Base-by-base conservation (phyloP, 23 tunicate genomes). In the Ciona savignyi region DNA sequence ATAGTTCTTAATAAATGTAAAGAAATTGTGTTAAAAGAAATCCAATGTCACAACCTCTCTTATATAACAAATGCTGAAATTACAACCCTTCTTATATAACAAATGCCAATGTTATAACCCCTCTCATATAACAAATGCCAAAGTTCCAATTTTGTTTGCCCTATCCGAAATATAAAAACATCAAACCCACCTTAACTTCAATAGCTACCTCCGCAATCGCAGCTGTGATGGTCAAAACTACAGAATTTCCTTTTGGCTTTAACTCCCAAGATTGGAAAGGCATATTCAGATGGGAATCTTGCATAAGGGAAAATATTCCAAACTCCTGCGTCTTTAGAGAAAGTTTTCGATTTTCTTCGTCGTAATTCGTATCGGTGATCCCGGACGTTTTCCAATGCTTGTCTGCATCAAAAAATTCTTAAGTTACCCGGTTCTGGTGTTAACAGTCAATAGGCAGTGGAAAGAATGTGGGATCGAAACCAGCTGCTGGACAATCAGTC, bases 201-300 rank as follows among this genome's bases (percentile, higher is more conserved):
- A 91, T 70, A 26, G 81, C 74, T n/a, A 42, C 70, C 74, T 91
- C 97, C 2, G 83, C 78, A 23, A 77, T 72, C 0, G 86, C 86
- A 4, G 93, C 97, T 9, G 86, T 80, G 27, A 91, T 63, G 0
- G 80, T 80, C n/a, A 91, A 62, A 19, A 67, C 32, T 23, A 67
- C 32, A 15, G 73, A 32, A 35, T 84, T 66, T 21, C 89, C 97
- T 71, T 65, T 74, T 34, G 97, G 91, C 48, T 68, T 33, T 4
- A 91, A 30, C 49, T 91, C 97, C 97, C 97, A 91, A 1, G 77
- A 70, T 25, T 78, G 91, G 63, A 84, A 84, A 0, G 97, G 97
- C 86, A 91, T 85, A 80, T 91, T 84, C n/a, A 91, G 74, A 33
- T 91, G 84, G 26, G 89, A 49, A 29, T 91, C 90, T 80, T 91